Conservation (phyloP, 2,888 invertebrate genomes). For the Osmoderma eremita region DNA sequence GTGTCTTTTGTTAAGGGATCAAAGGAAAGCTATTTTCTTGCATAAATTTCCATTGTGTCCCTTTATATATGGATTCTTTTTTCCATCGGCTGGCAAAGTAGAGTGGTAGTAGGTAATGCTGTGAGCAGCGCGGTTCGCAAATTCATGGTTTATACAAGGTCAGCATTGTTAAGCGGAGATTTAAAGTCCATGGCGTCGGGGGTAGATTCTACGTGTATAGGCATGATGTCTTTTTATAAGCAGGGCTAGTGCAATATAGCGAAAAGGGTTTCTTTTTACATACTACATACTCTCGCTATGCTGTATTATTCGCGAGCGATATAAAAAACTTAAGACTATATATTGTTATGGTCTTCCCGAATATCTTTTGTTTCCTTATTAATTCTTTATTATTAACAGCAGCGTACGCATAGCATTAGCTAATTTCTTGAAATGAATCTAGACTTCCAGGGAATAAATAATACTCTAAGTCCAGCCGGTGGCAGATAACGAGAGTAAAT, state of each 20-base stretch:
- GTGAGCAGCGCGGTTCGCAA: constrained; percentile 6
- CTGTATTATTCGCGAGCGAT: too few relatives aligned
- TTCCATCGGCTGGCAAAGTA: constrained; percentile 2
- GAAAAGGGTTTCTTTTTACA: too few relatives aligned
- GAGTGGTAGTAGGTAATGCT: background rate
- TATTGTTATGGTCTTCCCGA: too few relatives aligned
- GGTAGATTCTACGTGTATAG: constrained; percentile 4
- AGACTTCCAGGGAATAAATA: too few relatives aligned
- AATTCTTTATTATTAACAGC: too few relatives aligned
- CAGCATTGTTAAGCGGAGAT: constrained; percentile 30
- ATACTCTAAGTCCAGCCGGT: too few relatives aligned
- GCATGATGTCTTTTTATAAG: constrained; percentile 17
- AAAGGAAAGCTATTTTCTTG: constrained; percentile 41
- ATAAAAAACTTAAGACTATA: too few relatives aligned
- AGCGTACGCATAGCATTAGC: too few relatives aligned
- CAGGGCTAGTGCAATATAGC: background rate
- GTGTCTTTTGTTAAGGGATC: constrained; percentile 41
- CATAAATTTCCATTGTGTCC: constrained; percentile 42
- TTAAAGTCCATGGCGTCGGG: constrained; percentile 20
- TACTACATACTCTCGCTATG: too few relatives aligned
- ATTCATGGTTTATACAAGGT: constrained; percentile 36
- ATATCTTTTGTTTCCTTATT: too few relatives aligned
- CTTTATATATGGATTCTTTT: constrained; percentile 31
- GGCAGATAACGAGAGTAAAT: too few relatives aligned
- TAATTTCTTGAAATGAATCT: too few relatives aligned